phyloP scores from a whole-genome alignment of 2,888 invertebrate species.

The Corythucha ciliata region DNA sequence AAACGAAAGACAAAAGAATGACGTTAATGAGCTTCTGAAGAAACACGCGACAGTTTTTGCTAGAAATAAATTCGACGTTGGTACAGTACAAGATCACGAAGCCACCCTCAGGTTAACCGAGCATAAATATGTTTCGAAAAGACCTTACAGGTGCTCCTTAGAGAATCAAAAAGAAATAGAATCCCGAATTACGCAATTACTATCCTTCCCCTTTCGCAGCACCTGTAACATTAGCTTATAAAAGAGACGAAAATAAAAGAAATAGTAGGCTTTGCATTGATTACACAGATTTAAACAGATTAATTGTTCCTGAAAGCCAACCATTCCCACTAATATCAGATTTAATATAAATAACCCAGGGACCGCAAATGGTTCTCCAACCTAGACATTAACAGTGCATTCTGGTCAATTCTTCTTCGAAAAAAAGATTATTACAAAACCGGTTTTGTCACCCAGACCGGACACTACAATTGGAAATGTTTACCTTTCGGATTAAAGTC shows the following conservation, averaged over 20 bases:
- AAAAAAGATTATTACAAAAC: slow-evolving; percentile 31
- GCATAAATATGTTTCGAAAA: slow-evolving; percentile 21
- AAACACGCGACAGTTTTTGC: slow-evolving; percentile 24
- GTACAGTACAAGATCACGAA: slow-evolving; percentile 12
- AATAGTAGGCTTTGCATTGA: slow-evolving; percentile 2
- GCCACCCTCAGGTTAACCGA: slow-evolving; percentile 12
- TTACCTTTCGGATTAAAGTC: slow-evolving; percentile 31
- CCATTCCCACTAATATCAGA: slow-evolving; percentile 25
- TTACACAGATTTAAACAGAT: slow-evolving; percentile 1
- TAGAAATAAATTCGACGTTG: slow-evolving; percentile 21
- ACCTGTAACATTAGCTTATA: slow-evolving; percentile 9
- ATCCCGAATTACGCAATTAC: slow-evolving; percentile 7
- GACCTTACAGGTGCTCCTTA: slow-evolving; percentile 22
- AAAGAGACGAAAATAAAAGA: not conserved
- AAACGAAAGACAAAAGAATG: slow-evolving; percentile 20
- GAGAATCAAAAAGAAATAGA: slow-evolving; percentile 25
- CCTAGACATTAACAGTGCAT: slow-evolving; percentile 29
- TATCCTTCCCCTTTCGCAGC: slow-evolving; percentile 12
- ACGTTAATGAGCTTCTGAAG: slow-evolving; percentile 22
- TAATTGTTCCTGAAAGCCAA: slow-evolving; percentile 19
- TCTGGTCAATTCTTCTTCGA: slow-evolving; percentile 29
- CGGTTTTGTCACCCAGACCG: slow-evolving; percentile 33
- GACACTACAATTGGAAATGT: slow-evolving; percentile 32
- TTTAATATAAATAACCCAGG: slow-evolving; percentile 11
- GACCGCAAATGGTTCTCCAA: slow-evolving; percentile 25